Percentiles rank a stretch among this genome's conserved stretches.
Evolutionary conservation across 2,797 vertebrate genomes (phyloP).

Genomic region (Rhynchonycteris naso): DNA sequence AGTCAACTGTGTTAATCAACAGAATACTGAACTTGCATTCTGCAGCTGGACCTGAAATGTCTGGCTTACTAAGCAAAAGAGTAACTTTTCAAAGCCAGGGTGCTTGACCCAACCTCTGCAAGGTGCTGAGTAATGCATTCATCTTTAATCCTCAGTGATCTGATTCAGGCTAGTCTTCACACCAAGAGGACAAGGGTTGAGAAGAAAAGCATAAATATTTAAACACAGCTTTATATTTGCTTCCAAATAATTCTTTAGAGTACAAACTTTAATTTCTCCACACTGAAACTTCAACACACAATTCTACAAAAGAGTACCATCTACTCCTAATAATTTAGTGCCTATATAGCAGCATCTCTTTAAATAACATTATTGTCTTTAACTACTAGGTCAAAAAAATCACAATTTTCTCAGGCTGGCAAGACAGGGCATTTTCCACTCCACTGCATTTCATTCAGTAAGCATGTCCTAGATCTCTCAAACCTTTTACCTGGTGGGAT

Average conservation of each 20-base stretch:
- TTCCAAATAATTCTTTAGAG: conserved; percentile 46
- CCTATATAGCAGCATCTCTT: background rate
- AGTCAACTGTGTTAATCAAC: background rate
- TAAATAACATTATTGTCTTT: conserved; percentile 54
- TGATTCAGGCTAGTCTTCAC: conserved; percentile 60
- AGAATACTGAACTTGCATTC: conserved; percentile 52
- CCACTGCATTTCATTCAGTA: conserved; percentile 67
- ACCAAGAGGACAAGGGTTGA: conserved; percentile 72
- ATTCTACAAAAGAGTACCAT: conserved; percentile 32
- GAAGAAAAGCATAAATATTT: conserved; percentile 1
- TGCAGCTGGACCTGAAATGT: conserved; percentile 46
- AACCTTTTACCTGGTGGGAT: conserved; percentile 62
- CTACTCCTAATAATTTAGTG: conserved; percentile 21
- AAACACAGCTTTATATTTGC: conserved; percentile 9
- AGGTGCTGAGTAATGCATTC: conserved; percentile 71
- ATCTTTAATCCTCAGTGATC: conserved; percentile 67
- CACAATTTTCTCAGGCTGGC: conserved; percentile 43
- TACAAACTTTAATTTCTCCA: conserved; percentile 25
- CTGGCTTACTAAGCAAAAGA: conserved; percentile 73
- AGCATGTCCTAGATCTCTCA: conserved; percentile 70
- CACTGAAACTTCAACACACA: conserved; percentile 15
- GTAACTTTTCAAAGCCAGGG: conserved; percentile 65
- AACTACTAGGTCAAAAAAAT: conserved; percentile 62
- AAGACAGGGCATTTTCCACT: conserved; percentile 62
- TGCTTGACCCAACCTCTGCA: conserved; percentile 18